Evolutionary conservation across 2,113 vertebrate species (phyloP), one percentile per base, ranked within the genome.

Genomic region (Muntiacus muntjak): DNA sequence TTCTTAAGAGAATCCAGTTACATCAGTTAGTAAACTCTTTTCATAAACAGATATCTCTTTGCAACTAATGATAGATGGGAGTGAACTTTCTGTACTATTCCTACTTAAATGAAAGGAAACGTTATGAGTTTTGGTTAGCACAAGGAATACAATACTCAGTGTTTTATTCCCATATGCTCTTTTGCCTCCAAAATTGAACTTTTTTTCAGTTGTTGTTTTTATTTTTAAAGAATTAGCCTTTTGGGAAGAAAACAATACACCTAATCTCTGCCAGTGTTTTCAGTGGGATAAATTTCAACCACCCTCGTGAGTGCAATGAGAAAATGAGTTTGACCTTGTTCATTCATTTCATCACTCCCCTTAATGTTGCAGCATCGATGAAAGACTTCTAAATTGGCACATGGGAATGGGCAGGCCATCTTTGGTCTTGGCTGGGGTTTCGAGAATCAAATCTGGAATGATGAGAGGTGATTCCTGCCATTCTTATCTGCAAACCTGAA

Each of bases 1-100:
- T 94, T 96, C 81, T 95, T 52, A 92, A 94, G 50, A 92, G 83
- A 97, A 81, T 87, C 25, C 52, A 90, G n/a, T 97, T 89, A 87
- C 0, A 74, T 52, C 21, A 60, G 36, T 89, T 92, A 79, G 71
- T 90, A 96, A 89, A 81, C 36, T 57, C 57, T 95, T 60, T 95
- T 95, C 28, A 86, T 94, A 90, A 93, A 89, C 47, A 85, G 12
- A 55, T 45, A 30, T 23, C 86, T 88, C 14, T 81, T 58, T 78
- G 10, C 52, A 86, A 92, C 23, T 74, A n/a, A 45, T 33, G 7
- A 90, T 13, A 85, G 47, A 64, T 76, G 15, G 54, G 26, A 17
- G 15, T 62, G 91, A 95, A 33, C 50, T 94, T 87, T 30, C 67
- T 57, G 7, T 28, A 28, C 3, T 36, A 7, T 45, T 93, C 6